These are phyloP conservation scores for Onychostoma macrolepis DNA, from an alignment of 2,113 vertebrate species.

Conservation along the genomic window DNA sequence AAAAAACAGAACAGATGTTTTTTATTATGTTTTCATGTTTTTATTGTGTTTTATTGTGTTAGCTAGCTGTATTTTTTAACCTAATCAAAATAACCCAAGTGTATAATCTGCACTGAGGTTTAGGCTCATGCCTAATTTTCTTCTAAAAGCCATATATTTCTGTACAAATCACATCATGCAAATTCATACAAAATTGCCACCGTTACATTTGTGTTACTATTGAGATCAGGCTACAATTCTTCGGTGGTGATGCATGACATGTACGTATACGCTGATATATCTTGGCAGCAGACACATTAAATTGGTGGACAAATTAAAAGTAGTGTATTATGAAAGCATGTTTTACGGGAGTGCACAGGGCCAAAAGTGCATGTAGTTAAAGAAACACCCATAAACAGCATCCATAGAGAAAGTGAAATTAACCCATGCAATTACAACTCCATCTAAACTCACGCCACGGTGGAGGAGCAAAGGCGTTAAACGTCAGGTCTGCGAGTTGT, in stretches of 20 bases:
- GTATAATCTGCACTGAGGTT: no score
- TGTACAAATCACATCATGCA: not conserved
- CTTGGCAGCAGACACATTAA: not conserved
- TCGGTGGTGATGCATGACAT: not conserved
- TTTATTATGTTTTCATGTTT: no score
- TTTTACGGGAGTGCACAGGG: not conserved
- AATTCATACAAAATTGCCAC: not conserved
- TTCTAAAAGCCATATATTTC: not conserved
- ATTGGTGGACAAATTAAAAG: not conserved
- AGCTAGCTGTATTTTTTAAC: no score
- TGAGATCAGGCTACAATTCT: not conserved
- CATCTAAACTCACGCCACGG: not conserved
- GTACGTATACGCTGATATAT: not conserved
- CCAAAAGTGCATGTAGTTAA: not conserved
- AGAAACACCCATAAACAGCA: not conserved
- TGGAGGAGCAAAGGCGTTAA: slow-evolving; percentile 1
- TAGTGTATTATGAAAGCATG: not conserved
- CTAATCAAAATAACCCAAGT: no score
- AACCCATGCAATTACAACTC: slow-evolving; percentile 37
- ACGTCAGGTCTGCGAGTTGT: slow-evolving; percentile 39
- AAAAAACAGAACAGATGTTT: no score
- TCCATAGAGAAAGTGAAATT: slow-evolving; percentile 21
- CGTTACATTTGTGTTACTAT: no score
- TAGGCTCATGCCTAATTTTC: not conserved
- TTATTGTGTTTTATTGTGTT: no score